phyloP scores from a whole-genome alignment of 2,113 vertebrate species.

The Cinclus cinclus region DNA sequence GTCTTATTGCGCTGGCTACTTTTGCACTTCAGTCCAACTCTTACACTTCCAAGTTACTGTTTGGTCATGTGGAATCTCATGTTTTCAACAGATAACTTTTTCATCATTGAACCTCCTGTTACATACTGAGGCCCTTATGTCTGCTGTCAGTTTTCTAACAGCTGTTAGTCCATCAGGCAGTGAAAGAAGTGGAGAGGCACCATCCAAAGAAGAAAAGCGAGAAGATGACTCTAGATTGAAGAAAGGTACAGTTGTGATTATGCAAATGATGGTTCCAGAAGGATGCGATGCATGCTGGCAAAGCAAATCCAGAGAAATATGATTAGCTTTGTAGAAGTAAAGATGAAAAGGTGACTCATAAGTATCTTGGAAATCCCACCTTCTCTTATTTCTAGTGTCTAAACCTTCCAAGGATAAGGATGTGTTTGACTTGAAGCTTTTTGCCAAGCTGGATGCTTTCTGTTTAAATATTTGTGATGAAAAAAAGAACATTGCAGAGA shows the following conservation, averaged over 20 bases:
- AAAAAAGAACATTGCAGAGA: slow-evolving; percentile 87
- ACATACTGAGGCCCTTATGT: slow-evolving; percentile 89
- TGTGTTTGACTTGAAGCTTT: slow-evolving; percentile 86
- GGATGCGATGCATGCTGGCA: background rate
- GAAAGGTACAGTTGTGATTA: slow-evolving; percentile 73
- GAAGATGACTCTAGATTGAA: slow-evolving; percentile 52
- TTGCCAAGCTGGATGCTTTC: slow-evolving; percentile 87
- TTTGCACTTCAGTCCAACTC: background rate
- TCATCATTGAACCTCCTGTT: slow-evolving; percentile 89
- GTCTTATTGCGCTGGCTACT: background rate
- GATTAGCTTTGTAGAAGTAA: background rate
- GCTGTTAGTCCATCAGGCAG: slow-evolving; percentile 69
- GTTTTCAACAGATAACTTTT: slow-evolving; percentile 84
- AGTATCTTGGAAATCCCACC: background rate
- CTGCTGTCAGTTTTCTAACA: slow-evolving; percentile 84
- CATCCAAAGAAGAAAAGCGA: slow-evolving; percentile 48
- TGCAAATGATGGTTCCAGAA: background rate
- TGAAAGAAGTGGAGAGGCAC: background rate
- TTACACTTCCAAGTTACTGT: background rate
- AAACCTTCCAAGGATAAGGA: slow-evolving; percentile 77
- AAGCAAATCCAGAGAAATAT: background rate
- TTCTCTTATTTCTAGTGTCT: slow-evolving; percentile 62
- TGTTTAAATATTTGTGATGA: slow-evolving; percentile 87
- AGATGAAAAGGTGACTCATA: background rate
- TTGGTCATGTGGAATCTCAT: background rate